A percentile compares a stretch with the other conserved stretches of the same genome.
Conservation (phyloP, 2,888 invertebrate genomes). For the Chouioia cunea region DNA sequence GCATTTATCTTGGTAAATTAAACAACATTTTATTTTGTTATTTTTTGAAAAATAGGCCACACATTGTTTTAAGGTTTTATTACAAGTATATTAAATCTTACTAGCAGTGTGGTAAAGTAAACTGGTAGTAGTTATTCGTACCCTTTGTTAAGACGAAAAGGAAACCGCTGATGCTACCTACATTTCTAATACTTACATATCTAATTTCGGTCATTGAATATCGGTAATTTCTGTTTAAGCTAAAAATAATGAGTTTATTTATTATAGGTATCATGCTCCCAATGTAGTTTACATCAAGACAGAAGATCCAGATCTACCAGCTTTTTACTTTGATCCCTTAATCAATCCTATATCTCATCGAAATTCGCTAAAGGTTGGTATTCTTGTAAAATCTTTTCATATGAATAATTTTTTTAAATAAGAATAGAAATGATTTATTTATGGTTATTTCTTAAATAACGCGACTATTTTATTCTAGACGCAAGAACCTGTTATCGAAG, state of each 20-base stretch:
- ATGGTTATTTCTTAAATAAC: slow-evolving; percentile 4
- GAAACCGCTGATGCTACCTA: slow-evolving; percentile 74
- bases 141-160: slow-evolving; percentile 68
- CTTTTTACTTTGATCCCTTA: slow-evolving; percentile 99
- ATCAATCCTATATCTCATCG: slow-evolving; percentile 99
- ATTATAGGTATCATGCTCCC: slow-evolving; percentile 95
- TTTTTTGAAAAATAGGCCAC: slow-evolving; percentile 56
- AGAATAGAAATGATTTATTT: too few species aligned
- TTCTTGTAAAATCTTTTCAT: slow-evolving; percentile 6
- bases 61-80: slow-evolving; percentile 66
- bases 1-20: slow-evolving; percentile 94
- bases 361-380: slow-evolving; percentile 81
- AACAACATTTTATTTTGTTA: slow-evolving; percentile 2
- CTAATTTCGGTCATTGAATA: slow-evolving; percentile 15
- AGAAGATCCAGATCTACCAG: slow-evolving; percentile 99
- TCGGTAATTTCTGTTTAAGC: background rate
- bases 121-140: slow-evolving; percentile 71
- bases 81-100: slow-evolving; percentile 64
- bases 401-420: slow-evolving; percentile 2
- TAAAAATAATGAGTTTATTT: slow-evolving; percentile 20
- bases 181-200: slow-evolving; percentile 46
- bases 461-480: slow-evolving; percentile 65
- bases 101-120: slow-evolving; percentile 74
- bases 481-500: slow-evolving; percentile 89
- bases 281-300: slow-evolving; percentile 99